phyloP scores from a whole-genome alignment of 2,888 invertebrate genomes.

The Epistrophella euchroma region DNA sequence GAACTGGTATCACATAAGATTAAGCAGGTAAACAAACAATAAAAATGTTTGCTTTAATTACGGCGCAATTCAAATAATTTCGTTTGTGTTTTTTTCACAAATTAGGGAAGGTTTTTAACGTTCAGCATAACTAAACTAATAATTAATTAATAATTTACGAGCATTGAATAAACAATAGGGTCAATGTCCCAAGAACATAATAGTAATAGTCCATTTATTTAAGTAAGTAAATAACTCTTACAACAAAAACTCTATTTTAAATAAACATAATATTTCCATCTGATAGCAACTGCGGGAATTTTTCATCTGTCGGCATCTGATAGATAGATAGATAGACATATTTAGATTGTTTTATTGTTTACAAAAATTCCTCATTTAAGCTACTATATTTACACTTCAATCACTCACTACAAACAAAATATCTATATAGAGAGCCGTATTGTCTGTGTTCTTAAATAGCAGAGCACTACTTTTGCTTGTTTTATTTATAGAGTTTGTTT shows the following conservation, averaged over 20 bases:
- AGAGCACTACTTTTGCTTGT: background rate
- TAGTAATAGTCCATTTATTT: background rate
- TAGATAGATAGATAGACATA: conserved; percentile 4
- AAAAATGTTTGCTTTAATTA: background rate
- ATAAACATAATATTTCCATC: conserved; percentile 17
- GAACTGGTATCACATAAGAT: background rate
- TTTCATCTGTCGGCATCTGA: conserved; percentile 29
- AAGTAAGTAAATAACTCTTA: background rate
- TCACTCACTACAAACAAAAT: too few relatives aligned
- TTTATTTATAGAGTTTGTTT: conserved; percentile 54
- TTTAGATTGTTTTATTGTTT: conserved; percentile 48
- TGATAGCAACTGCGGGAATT: conserved; percentile 2
- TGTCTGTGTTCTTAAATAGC: conserved; percentile 39
- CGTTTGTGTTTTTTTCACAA: background rate
- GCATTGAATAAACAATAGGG: background rate
- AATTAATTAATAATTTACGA: background rate
- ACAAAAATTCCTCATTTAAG: conserved; percentile 35
- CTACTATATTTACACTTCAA: conserved; percentile 45
- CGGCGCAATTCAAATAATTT: background rate
- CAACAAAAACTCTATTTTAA: background rate
- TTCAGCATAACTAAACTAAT: background rate
- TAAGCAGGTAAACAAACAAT: background rate
- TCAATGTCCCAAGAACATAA: background rate
- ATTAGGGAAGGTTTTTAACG: background rate
- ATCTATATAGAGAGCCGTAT: conserved; percentile 46